Evolutionary conservation across 35 echinoderm and acorn worm species (phyloP).

Genomic region (Amphiura filiformis): DNA sequence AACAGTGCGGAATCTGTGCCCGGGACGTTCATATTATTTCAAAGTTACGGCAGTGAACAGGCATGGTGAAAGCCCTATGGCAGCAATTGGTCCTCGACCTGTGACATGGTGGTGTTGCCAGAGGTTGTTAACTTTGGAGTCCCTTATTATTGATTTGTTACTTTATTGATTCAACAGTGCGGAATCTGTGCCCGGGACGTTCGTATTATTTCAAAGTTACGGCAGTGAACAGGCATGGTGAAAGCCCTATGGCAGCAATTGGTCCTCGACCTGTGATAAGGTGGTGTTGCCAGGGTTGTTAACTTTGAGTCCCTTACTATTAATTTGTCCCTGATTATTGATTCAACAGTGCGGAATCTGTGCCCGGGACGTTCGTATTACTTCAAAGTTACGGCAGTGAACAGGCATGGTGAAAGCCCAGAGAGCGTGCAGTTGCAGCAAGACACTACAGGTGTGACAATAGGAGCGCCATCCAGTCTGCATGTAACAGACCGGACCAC

Average conservation of each 20-base stretch:
- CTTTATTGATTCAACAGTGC: not conserved
- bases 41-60: conserved; percentile 17
- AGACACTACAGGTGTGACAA: conserved; percentile 7
- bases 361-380: conserved; percentile 43
- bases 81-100: no score
- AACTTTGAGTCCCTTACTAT: no score
- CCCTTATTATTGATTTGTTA: no score
- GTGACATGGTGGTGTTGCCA: no score
- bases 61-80: conserved; percentile 1
- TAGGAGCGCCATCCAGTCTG: conserved; percentile 23
- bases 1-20: conserved; percentile 37
- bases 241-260: no score
- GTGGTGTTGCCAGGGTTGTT: no score
- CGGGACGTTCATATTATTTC: conserved; percentile 42
- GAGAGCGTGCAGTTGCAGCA: not conserved
- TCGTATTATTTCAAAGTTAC: conserved; percentile 36
- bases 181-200: conserved; percentile 38
- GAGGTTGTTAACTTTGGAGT: no score
- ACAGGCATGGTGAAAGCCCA: conserved; percentile 4
- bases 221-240: not conserved
- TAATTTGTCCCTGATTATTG: no score
- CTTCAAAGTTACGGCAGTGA: conserved; percentile 34
- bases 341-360: conserved; percentile 14
- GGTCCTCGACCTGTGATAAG: no score
- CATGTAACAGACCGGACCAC: not conserved